Base-by-base conservation (phyloP, 2,797 vertebrate species). In the Sebastes goodei region DNA sequence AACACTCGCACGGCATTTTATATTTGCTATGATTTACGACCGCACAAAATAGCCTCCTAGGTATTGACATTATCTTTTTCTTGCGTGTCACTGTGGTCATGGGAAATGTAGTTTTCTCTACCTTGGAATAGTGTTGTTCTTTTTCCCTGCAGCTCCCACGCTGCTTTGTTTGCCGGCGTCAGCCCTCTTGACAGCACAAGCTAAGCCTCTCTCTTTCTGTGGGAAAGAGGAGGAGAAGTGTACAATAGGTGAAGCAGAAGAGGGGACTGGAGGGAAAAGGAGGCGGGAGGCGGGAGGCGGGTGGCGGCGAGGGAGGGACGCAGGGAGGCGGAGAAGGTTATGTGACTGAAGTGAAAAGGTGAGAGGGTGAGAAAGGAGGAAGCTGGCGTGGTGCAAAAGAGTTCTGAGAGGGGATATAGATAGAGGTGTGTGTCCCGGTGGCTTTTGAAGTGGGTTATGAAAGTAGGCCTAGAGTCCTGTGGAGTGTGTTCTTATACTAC, bases 401-500 rank as follows among this genome's bases (percentile, higher is more conserved):
- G 78, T 71, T 81, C 72, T 79, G 59, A 70, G 77, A 67, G 63
- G 57, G 75, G 76, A 78, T 83, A 72, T 55, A 80, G 76, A 83
- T 65, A 69, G 68, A 80, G 33, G 69, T 32, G 71, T 76, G 81
- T 82, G 69, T 86, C 71, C 77, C 3, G 29, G 59, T 33, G 35
- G 81, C 72, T 82, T 90, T 90, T 93, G 83, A 91, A 90, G 87
- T 75, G 62, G 71, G 81, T 81, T 89, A 80, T 85, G 72, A 83
- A 89, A 82, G 85, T 61, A 62, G 82, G 67, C 68, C 77, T 46
- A 4, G 53, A 79, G 59, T 70, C 90, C 69, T 71, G 82, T 25
- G 38, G 78, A 56, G 77, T 65, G 65, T 88, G 77, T 76, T 78
- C 80, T 83, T 52, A 75, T 29, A 49, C 78, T 35, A 29, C 81